phyloP scores from a whole-genome alignment of 2,888 invertebrate genomes.

The Agonopterix heracliana region DNA sequence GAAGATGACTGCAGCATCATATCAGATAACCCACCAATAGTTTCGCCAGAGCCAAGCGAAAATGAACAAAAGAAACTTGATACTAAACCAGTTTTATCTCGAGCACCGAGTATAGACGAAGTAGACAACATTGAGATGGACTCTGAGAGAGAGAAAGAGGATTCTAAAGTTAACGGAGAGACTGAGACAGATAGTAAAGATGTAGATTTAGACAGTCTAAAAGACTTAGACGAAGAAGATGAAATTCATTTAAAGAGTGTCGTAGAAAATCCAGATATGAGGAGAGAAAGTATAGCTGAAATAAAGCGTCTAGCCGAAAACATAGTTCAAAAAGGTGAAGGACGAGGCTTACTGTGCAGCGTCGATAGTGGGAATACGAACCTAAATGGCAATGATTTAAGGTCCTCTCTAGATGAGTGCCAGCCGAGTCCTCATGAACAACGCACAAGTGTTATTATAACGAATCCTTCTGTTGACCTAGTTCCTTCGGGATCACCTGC shows the following conservation, averaged over 20 bases:
- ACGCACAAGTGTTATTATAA: conserved; percentile 81
- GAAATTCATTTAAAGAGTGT: conserved; percentile 59
- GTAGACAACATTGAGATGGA: conserved; percentile 65
- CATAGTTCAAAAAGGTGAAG: conserved; percentile 70
- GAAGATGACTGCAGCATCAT: conserved; percentile 76
- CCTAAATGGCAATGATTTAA: conserved; percentile 51
- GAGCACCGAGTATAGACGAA: conserved; percentile 70
- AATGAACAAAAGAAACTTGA: conserved; percentile 55
- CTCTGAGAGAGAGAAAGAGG: conserved; percentile 47
- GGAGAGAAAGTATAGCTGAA: conserved; percentile 66
- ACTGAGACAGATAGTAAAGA: conserved; percentile 73
- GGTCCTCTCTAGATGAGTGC: conserved; percentile 50
- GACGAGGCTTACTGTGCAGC: conserved; percentile 59
- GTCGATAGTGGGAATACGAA: conserved; percentile 62
- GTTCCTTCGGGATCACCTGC: conserved; percentile 64
- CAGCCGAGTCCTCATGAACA: conserved; percentile 47
- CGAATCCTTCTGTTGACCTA: conserved; percentile 83
- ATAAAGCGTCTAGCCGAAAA: conserved; percentile 67
- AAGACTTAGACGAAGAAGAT: conserved; percentile 60
- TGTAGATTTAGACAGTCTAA: conserved; percentile 66
- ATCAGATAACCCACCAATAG: conserved; percentile 71
- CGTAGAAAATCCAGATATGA: conserved; percentile 65
- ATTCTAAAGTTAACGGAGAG: conserved; percentile 66
- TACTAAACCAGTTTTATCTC: conserved; percentile 51
- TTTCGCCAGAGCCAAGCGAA: conserved; percentile 69